Evolutionary conservation across 2,888 invertebrate species (phyloP), one percentile per base, ranked within the genome.

Genomic region (Amaurobius ferox): DNA sequence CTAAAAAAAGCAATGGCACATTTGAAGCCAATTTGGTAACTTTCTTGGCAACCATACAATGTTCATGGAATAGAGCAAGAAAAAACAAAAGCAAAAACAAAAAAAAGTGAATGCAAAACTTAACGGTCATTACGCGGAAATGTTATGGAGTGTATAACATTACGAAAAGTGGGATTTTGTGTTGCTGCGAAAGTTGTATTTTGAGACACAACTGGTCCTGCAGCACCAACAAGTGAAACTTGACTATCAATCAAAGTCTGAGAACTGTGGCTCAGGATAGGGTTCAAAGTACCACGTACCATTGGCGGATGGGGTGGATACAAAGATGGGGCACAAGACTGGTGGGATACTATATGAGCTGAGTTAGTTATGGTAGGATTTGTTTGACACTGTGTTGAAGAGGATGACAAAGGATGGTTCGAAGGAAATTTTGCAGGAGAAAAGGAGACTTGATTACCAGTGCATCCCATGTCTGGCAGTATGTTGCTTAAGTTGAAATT

Each of bases 201-300:
- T 1, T 90, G 90, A n/a, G 91, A 90, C 0, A 90, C 90, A 88
- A 91, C 90, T 0, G 90, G 89, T 32, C 90, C 90, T 81, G 90
- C 90, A 83, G 90, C 90, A 39, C 77, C 81, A 28, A 88, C 87
- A 19, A 89, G 88, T 40, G 90, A 90, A 88, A 90, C 89, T 16
- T 85, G 85, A 40, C 90, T 88, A 6, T 90, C 90, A 79, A 91
- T 91, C 88, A 91, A 91, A 2, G 90, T 90, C 87, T 91, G 91
- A 35, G 90, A 91, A 87, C 91, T 91, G 81, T 91, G 91, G 19
- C 91, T 90, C 7, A 91, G 89, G 61, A 91, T 89, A 68, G 90
- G 90, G 88, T 91, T 91, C 30, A 91, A 90, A 40, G 90, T 89
- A 70, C 91, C 90, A 81, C 90, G 90, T 6, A 91, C 87, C 48